A percentile compares a stretch with the other conserved stretches of the same genome.
Evolutionary conservation across 2,113 vertebrate species (phyloP).

Genomic region (Dryoscopus gambensis): DNA sequence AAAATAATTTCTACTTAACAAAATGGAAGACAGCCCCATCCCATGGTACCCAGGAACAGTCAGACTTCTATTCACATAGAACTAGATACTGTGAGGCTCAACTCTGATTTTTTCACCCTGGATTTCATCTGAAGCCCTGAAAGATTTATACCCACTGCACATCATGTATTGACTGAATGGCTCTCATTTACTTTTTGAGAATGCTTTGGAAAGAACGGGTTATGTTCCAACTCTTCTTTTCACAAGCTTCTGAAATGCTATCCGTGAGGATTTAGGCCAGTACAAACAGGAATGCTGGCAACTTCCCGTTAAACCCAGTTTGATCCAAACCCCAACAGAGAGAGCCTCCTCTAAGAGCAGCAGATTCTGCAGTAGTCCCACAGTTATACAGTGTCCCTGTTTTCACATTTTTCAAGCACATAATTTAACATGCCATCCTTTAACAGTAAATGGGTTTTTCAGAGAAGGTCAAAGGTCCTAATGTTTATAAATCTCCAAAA

Average conservation of each 20-base stretch:
- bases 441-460: neutral
- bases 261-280: neutral
- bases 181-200: neutral
- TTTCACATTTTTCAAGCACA: neutral
- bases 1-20: neutral
- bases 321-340: neutral
- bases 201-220: neutral
- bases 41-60: neutral
- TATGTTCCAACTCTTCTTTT: neutral
- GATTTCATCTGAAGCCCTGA: neutral
- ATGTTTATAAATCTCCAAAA: neutral
- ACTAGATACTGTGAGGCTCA: neutral
- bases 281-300: neutral
- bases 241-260: neutral
- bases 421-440: neutral
- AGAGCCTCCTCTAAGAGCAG: neutral
- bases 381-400: neutral
- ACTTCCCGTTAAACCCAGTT: neutral
- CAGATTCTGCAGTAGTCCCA: neutral
- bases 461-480: neutral
- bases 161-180: neutral
- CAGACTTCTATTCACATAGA: neutral
- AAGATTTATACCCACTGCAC: neutral
- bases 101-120: neutral
- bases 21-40: neutral